Percentiles rank a stretch among this genome's conserved stretches.
phyloP scores from a whole-genome alignment of 2,113 vertebrate genomes.

The Oplegnathus fasciatus region DNA sequence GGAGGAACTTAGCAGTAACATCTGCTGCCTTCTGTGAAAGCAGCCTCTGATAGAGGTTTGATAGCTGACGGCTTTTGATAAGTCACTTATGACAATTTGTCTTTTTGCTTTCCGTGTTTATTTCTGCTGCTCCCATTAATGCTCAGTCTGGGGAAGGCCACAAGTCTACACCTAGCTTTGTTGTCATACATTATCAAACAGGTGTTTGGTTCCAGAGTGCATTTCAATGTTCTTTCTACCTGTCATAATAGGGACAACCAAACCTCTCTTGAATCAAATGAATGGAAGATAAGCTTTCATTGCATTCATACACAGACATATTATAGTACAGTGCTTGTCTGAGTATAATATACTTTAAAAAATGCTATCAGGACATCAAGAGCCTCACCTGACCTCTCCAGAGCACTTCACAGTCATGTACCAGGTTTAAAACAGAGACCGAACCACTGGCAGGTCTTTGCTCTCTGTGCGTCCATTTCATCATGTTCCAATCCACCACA shows the following conservation, averaged over 20 bases:
- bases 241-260: not conserved
- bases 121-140: constrained; percentile 2
- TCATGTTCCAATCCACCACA: constrained; percentile 59
- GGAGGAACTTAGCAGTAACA: constrained; percentile 25
- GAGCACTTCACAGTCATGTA: constrained; percentile 6
- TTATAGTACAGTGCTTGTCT: not conserved
- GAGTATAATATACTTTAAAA: constrained; percentile 3
- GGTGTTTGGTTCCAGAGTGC: not conserved
- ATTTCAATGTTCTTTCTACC: not conserved
- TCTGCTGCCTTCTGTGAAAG: constrained; percentile 41
- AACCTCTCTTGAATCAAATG: not conserved
- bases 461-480: constrained; percentile 42
- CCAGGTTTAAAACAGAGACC: constrained; percentile 19
- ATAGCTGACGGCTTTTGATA: constrained; percentile 58
- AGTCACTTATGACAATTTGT: constrained; percentile 53
- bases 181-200: not conserved
- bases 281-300: not conserved
- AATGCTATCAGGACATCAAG: not conserved
- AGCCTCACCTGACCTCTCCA: constrained; percentile 28
- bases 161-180: not conserved
- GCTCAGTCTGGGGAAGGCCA: constrained; percentile 8
- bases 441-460: constrained; percentile 45
- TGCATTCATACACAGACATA: not conserved
- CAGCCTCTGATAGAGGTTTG: constrained; percentile 48
- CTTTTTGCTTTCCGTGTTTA: constrained; percentile 41